A percentile compares a stretch with the other conserved stretches of the same genome.
Evolutionary conservation across 53 echinoderm and acorn worm genomes (phyloP).

Genomic region (Holothuria leucospilota): DNA sequence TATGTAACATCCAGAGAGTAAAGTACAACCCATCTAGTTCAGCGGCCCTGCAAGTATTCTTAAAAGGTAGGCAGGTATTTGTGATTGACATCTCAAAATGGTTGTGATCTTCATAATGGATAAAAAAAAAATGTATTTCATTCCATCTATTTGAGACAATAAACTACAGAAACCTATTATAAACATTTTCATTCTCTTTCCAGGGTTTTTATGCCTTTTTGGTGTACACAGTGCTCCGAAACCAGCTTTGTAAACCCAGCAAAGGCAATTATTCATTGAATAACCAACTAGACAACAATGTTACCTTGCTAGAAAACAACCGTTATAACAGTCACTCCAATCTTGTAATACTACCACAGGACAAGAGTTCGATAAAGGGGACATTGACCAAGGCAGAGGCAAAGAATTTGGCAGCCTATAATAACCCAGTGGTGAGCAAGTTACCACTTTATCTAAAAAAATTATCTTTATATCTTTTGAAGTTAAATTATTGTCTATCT

Average conservation of each 20-base stretch:
- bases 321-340: conserved; percentile 69
- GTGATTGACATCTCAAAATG: no score
- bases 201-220: conserved; percentile 96
- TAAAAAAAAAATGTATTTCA: no score
- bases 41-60: no score
- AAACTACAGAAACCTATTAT: no score
- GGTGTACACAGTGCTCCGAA: conserved; percentile 91
- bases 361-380: conserved; percentile 78
- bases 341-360: conserved; percentile 58
- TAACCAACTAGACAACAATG: conserved; percentile 80
- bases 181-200: background rate
- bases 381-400: conserved; percentile 78
- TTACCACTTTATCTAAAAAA: no score
- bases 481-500: no score
- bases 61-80: no score
- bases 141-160: no score
- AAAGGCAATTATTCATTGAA: conserved; percentile 97
- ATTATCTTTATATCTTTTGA: no score
- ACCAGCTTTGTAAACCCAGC: conserved; percentile 86
- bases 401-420: conserved; percentile 42
- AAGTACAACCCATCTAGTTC: no score
- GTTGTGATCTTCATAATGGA: no score
- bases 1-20: no score
- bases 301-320: conserved; percentile 82
- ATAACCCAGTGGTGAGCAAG: conserved; percentile 36